A percentile compares a stretch with the other conserved stretches of the same genome.
Conservation (phyloP, 2,113 vertebrate species). For the Setophaga kirtlandii region DNA sequence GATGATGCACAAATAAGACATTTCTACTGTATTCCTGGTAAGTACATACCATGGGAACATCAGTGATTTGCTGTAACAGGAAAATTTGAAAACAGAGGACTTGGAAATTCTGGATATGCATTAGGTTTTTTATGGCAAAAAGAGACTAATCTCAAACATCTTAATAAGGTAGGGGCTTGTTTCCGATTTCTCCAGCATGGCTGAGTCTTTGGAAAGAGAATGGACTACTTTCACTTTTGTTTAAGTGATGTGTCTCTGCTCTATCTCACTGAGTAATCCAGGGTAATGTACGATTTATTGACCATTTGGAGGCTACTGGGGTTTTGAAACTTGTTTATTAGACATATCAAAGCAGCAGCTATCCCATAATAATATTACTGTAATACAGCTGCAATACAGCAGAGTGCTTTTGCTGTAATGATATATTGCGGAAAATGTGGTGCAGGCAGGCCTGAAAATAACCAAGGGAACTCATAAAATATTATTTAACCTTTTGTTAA, state of each 20-base stretch:
- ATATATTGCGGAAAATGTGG: constrained; percentile 59
- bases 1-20: not conserved
- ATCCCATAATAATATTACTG: constrained; percentile 53
- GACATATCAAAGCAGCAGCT: constrained; percentile 47
- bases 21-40: not conserved
- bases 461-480: constrained; percentile 65
- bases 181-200: not conserved
- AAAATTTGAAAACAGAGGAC: not conserved
- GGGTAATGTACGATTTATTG: constrained; percentile 41
- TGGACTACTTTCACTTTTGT: not conserved
- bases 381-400: constrained; percentile 52
- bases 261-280: constrained; percentile 13
- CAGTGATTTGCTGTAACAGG: not conserved
- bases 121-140: not conserved
- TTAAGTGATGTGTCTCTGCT: not conserved
- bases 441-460: constrained; percentile 26
- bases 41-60: not conserved
- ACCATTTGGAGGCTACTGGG: constrained; percentile 21
- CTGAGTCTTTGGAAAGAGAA: not conserved
- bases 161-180: constrained; percentile 5
- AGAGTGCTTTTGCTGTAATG: constrained; percentile 61
- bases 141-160: not conserved
- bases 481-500: constrained; percentile 74
- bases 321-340: constrained; percentile 42
- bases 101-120: not conserved